A percentile compares a stretch with the other conserved stretches of the same genome.
phyloP scores from a whole-genome alignment of 2,888 invertebrate species.

The Lasioglossum calceatum region DNA sequence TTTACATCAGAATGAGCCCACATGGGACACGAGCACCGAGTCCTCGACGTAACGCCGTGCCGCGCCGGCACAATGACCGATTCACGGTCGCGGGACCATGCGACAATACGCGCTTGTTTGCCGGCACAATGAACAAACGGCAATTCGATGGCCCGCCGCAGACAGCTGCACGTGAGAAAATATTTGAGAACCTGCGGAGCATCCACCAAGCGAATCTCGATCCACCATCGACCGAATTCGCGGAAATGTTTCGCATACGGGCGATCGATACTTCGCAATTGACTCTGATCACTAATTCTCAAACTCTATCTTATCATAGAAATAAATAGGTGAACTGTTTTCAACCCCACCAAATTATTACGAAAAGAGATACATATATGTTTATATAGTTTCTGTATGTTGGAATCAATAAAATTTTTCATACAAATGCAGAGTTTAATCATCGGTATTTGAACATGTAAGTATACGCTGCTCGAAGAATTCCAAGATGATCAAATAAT shows the following conservation, averaged over 20 bases:
- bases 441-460: too few relatives aligned
- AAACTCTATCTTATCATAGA: background rate
- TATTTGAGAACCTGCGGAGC: slow-evolving; percentile 43
- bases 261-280: background rate
- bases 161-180: slow-evolving; percentile 69
- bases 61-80: slow-evolving; percentile 70
- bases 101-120: slow-evolving; percentile 71
- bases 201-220: background rate
- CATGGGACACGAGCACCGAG: slow-evolving; percentile 70
- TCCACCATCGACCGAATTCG: background rate
- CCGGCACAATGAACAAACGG: slow-evolving; percentile 68
- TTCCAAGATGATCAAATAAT: background rate
- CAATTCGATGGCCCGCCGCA: slow-evolving; percentile 56
- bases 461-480: background rate
- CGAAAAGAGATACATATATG: too few relatives aligned
- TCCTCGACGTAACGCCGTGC: slow-evolving; percentile 54
- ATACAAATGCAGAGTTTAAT: background rate
- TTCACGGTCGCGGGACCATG: slow-evolving; percentile 64
- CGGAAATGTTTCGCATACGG: background rate
- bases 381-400: too few relatives aligned
- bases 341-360: background rate
- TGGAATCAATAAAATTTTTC: too few relatives aligned
- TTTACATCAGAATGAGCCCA: slow-evolving; percentile 77
- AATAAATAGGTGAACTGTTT: background rate
- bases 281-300: background rate